A percentile compares a stretch with the other conserved stretches of the same genome.
Evolutionary conservation across 2,888 invertebrate species (phyloP).

Genomic region (Pandemis cinnamomeana): DNA sequence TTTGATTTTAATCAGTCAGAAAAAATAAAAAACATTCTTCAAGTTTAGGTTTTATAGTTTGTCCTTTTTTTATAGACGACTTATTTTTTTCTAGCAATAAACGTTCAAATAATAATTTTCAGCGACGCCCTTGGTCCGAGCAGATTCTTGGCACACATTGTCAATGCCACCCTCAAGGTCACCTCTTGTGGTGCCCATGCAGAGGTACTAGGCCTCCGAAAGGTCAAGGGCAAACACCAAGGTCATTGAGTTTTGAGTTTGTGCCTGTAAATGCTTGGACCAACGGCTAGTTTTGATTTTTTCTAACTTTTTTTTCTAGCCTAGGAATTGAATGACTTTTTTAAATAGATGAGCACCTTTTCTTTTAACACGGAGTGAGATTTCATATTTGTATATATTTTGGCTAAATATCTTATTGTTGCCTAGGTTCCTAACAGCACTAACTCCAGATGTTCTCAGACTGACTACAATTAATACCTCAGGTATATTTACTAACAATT

Average conservation of each 20-base stretch:
- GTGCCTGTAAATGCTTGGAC: constrained; percentile 76
- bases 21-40: not conserved
- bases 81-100: constrained; percentile 28
- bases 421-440: constrained; percentile 84
- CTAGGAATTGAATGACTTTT: constrained; percentile 22
- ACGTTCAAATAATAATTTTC: constrained; percentile 49
- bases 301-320: constrained; percentile 39
- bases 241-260: constrained; percentile 56
- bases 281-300: constrained; percentile 68
- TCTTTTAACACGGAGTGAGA: constrained; percentile 34
- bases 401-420: constrained; percentile 55
- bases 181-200: constrained; percentile 71
- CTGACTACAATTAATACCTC: constrained; percentile 83
- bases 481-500: constrained; percentile 74
- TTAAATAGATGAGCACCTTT: constrained; percentile 37
- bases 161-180: constrained; percentile 82
- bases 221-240: constrained; percentile 59
- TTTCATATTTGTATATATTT: constrained; percentile 36
- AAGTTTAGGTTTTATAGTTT: not conserved
- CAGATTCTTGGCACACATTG: constrained; percentile 82
- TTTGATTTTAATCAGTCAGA: not conserved
- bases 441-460: constrained; percentile 84
- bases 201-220: constrained; percentile 58
- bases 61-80: not conserved
- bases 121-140: constrained; percentile 84